A percentile compares a stretch with the other conserved stretches of the same genome.
phyloP scores from a whole-genome alignment of 2,888 invertebrate genomes.

The Drosophila monieri region DNA sequence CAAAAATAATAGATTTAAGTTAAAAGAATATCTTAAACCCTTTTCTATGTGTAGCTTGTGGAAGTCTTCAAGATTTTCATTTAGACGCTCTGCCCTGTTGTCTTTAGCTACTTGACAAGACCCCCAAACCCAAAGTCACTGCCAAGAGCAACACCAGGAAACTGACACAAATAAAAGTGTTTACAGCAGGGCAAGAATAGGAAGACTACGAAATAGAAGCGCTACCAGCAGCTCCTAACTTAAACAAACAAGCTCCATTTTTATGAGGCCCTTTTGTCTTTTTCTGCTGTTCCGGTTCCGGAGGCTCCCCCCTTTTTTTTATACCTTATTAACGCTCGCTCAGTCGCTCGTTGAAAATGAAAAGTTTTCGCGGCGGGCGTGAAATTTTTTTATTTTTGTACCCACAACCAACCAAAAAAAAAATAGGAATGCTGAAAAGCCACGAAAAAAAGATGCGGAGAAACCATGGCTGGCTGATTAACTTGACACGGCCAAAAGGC shows the following conservation, averaged over 20 bases:
- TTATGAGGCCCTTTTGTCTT: slow-evolving; percentile 54
- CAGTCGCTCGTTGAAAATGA: slow-evolving; percentile 42
- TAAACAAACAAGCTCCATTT: slow-evolving; percentile 68
- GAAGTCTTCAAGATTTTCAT: slow-evolving; percentile 55
- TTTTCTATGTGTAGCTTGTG: slow-evolving; percentile 17
- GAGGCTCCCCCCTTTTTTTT: slow-evolving; percentile 18
- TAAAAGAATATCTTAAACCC: background rate
- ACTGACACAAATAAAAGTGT: slow-evolving; percentile 54
- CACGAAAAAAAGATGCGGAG: slow-evolving; percentile 23
- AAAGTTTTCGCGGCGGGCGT: slow-evolving; percentile 64
- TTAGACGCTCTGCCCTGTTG: slow-evolving; percentile 41
- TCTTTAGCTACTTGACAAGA: slow-evolving; percentile 50
- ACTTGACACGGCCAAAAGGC: slow-evolving; percentile 58
- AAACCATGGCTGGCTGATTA: slow-evolving; percentile 66
- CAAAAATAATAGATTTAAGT: too few relatives aligned
- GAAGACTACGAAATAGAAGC: slow-evolving; percentile 17
- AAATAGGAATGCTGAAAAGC: slow-evolving; percentile 24
- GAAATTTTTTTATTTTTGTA: slow-evolving; percentile 49
- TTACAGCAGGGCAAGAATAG: slow-evolving; percentile 10
- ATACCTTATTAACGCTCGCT: slow-evolving; percentile 72
- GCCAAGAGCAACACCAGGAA: slow-evolving; percentile 65
- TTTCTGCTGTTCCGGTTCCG: slow-evolving; percentile 17
- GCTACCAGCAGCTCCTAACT: slow-evolving; percentile 44
- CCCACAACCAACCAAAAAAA: slow-evolving; percentile 5
- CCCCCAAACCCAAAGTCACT: slow-evolving; percentile 61